phyloP scores from a whole-genome alignment of 2,797 vertebrate genomes.

The Mormyrus hasselquistii region DNA sequence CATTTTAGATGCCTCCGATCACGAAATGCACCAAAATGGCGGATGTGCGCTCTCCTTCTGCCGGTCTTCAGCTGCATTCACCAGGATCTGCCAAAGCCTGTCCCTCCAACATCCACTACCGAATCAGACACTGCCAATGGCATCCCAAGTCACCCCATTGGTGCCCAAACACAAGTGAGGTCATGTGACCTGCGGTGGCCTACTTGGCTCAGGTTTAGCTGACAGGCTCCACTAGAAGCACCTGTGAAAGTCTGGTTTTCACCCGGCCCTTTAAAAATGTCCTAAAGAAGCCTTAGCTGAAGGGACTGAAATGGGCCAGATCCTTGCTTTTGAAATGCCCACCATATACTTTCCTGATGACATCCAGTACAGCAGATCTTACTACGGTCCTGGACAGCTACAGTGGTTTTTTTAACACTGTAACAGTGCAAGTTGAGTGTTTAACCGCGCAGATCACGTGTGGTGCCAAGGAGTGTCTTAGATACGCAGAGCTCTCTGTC shows the following conservation, averaged over 20 bases:
- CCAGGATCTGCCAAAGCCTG: neutral
- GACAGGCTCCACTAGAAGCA: neutral
- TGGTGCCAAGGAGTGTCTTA: neutral
- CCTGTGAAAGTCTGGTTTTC: neutral
- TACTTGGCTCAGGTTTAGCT: neutral
- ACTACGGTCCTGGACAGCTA: neutral
- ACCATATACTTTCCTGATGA: neutral
- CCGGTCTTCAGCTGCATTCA: neutral
- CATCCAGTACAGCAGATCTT: neutral
- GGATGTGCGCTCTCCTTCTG: neutral
- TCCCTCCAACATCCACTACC: neutral
- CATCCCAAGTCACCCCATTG: neutral
- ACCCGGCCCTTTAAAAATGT: neutral
- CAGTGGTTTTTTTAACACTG: neutral
- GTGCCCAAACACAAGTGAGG: too few relatives aligned
- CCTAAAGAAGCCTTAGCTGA: neutral
- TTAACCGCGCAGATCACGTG: neutral
- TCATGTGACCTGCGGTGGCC: neutral
- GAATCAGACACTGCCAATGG: neutral
- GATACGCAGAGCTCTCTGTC: conserved; percentile 17
- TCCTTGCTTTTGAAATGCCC: neutral
- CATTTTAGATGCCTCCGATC: neutral
- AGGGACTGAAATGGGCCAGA: neutral
- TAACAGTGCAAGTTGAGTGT: neutral
- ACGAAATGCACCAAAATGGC: neutral